Base-by-base conservation (phyloP, 2,888 invertebrate genomes). In the Polyommatus iphigenia region DNA sequence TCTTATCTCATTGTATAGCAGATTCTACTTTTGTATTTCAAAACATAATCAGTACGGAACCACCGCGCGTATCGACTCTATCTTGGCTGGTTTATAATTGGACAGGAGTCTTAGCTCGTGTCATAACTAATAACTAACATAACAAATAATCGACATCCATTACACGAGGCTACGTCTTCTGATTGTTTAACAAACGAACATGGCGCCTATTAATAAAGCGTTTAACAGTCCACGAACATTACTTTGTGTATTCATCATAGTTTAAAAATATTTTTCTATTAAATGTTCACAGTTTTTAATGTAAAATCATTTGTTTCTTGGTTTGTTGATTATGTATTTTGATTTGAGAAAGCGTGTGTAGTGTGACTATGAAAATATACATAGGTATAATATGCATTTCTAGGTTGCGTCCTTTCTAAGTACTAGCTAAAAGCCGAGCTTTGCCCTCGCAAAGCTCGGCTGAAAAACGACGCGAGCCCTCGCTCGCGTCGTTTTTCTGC, bases 131-230 rank as follows among this genome's bases (percentile, higher is more conserved):
- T 67, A 67, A 1, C 67, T 6, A 67, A 67, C 67, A 15, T 29
- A 29, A 67, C 46, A 50, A 73, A 73, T 73, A 73, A 73, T 73
- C 20, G 41, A 73, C 73, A 73, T 73, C 24, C 46, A 73, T 73
- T 46, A 73, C 73, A 46, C 73, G 46, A 5, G n/a, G 24, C 41
- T 50, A 46, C 46, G 73, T 73, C 73, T 46, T 24, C 73, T 20
- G 73, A 46, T 41, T 73, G 73, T 50, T 73, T 20, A 24, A 73
- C 29, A 67, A 46, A 41, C 73, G n/a, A n/a, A 73, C 73, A 73
- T 73, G 67, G 29, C 10, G 29, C 15, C 13, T 13, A 32, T 67
- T 67, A 67, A 67, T 67, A 32, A 67, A 32, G 15, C 29, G 32
- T 29, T 67, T 67, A 29, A 67, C 67, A 67, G 67, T 67, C 62